Evolutionary conservation across 64 coral and sea anemone genomes (phyloP), one percentile per base, ranked within the genome.

Genomic region (Dendronephthya gigantea): DNA sequence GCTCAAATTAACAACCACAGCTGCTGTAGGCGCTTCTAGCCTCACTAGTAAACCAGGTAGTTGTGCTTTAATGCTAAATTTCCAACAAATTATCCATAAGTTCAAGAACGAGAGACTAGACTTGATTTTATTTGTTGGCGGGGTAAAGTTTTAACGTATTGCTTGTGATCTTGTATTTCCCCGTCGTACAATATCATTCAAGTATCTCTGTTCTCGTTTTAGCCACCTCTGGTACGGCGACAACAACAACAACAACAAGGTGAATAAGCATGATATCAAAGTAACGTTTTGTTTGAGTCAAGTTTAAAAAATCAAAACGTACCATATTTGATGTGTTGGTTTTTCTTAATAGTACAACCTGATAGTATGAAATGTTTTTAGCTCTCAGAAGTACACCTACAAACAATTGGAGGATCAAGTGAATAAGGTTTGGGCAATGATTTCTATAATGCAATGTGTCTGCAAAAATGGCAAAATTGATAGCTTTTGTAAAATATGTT

Each of bases 351-450:
- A 50, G 58, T 62, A 48, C 15, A 38, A 62, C 49, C 34, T 89
- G 58, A 29, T 82, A 39, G 40, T 82, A n/a, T 40, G 39, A 50
- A 33, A 82, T 41, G 83, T 72, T 39, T 55, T 51, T 8, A 33
- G 41, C 51, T 72, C 83, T 33, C 87, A 89, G 22, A 92, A 98
- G 27, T 86, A 91, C 51, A 93, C 92, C 0, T 98, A 98, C 49
- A 98, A 91, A 40, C 95, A 98, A 34, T 87, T 98, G 30, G 95
- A 98, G 72, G 95, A 98, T 22, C 90, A 85, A 1, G 93, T 98
- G 1, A 98, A 98, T 74, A 98, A 98, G 88, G 95, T 98, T 91
- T n/a, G n/a, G n/a, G n/a, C n/a, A n/a, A n/a, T n/a, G n/a, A n/a
- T n/a, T n/a, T n/a, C n/a, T n/a, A n/a, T n/a, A n/a, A n/a, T n/a